phyloP scores from a whole-genome alignment of 2,888 invertebrate species.

The Deilephila elpenor region DNA sequence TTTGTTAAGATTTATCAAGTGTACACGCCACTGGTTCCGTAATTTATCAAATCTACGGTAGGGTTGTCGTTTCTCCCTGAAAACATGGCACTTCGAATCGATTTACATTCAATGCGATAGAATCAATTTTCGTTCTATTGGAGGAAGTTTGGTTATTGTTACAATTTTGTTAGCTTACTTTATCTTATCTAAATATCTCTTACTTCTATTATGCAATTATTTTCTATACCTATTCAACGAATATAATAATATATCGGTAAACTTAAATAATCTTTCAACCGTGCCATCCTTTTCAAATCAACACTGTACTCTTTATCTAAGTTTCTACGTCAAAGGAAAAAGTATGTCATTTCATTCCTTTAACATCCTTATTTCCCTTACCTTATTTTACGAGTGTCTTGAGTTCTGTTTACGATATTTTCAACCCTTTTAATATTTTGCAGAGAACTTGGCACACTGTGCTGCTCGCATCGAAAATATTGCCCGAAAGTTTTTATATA shows the following conservation, averaged over 20 bases:
- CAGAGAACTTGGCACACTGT: constrained; percentile 39
- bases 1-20: constrained; percentile 11
- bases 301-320: too few relatives aligned
- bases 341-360: not conserved
- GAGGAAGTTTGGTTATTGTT: too few relatives aligned
- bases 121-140: not conserved
- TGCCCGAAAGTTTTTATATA: constrained; percentile 45
- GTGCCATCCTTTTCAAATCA: too few relatives aligned
- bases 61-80: not conserved
- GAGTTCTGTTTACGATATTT: not conserved
- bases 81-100: not conserved
- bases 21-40: not conserved
- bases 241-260: too few relatives aligned
- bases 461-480: constrained; percentile 45
- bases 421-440: constrained; percentile 29
- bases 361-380: not conserved
- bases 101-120: not conserved
- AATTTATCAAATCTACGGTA: constrained; percentile 9
- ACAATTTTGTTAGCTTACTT: too few relatives aligned
- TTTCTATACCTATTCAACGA: too few relatives aligned
- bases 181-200: too few relatives aligned
- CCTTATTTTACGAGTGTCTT: not conserved
- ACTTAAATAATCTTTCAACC: too few relatives aligned
- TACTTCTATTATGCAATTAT: too few relatives aligned
- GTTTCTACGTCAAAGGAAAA: not conserved